A percentile compares a stretch with the other conserved stretches of the same genome.
phyloP scores from a whole-genome alignment of 1,140 invertebrate genomes.

The Antheraea mylitta region DNA sequence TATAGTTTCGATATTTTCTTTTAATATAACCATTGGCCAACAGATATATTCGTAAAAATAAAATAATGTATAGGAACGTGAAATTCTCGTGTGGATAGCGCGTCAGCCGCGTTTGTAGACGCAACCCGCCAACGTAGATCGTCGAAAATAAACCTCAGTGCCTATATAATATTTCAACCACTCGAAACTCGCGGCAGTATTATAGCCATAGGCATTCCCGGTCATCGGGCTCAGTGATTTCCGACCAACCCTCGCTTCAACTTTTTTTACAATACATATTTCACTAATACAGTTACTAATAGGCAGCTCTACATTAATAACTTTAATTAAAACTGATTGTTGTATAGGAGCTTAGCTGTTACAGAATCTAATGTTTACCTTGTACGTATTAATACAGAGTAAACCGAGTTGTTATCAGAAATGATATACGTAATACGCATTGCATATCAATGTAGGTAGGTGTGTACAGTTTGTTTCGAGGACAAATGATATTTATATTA shows the following conservation, averaged over 20 bases:
- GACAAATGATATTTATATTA: constrained; percentile 16
- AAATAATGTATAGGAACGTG: constrained; percentile 1
- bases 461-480: constrained; percentile 23
- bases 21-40: not conserved
- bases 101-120: constrained; percentile 46
- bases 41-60: not conserved
- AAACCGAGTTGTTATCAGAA: constrained; percentile 14
- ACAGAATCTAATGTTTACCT: constrained; percentile 8
- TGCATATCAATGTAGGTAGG: constrained; percentile 11
- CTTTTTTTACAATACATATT: not conserved
- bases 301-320: not conserved
- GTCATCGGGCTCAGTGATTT: constrained; percentile 8
- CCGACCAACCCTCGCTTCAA: not conserved
- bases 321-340: not conserved
- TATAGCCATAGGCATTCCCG: constrained; percentile 16
- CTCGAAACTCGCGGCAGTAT: constrained; percentile 33
- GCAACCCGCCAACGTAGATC: constrained; percentile 57
- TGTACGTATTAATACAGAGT: constrained; percentile 9
- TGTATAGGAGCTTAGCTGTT: not conserved
- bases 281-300: not conserved
- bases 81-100: constrained; percentile 20
- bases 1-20: too few relatives aligned
- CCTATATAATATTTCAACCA: constrained; percentile 62
- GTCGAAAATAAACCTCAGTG: constrained; percentile 66
- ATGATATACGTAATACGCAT: constrained; percentile 13